Base-by-base conservation (phyloP, 1,140 invertebrate species). In the Bombus difficillimus region DNA sequence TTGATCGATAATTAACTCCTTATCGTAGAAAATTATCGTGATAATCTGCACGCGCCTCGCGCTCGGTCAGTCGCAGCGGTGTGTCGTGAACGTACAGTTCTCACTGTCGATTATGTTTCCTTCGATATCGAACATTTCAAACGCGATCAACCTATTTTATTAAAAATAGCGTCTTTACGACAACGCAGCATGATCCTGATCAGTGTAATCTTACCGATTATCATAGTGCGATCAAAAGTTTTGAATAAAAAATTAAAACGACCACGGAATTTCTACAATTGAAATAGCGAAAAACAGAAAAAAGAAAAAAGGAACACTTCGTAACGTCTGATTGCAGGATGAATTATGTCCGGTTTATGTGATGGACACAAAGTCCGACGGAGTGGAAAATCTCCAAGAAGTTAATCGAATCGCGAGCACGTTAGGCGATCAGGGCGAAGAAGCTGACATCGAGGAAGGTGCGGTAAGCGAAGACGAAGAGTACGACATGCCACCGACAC, bases 261-360 rank as follows among this genome's bases (percentile, higher is more conserved):
- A 8, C 47, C 18, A 22, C 47, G 47, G 18, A 22, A 22, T 53
- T 22, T 53, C 5, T 53, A n/a, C 47, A 8, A 22, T 1, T 2
- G 47, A 53, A 22, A 22, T 8, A 53, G 47, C 22, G 64, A 34
- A 34, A 18, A 64, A 18, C 6, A 28, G 18, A 3, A n/a, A 25
- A 1, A 43, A 4, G 12, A 4, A 53, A 4, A 22, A 6, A 9
- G 1, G 5, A 71, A 37, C 13, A 13, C 1, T 41, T 22, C 0
- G 1, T 18, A 22, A 34, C 12, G 3, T 43, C 2, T 59, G 76
- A 22, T 78, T 74, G 47, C 79, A 95, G 95, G 95, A 95, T 91
- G 95, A 95, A 82, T 82, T 95, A 71, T 93, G 94, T 66, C 92
- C 93, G 75, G 84, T 95, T 25, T 95, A 93, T 90, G 94, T 94